Conservation (phyloP, 2,113 vertebrate genomes). For the Channa argus region DNA sequence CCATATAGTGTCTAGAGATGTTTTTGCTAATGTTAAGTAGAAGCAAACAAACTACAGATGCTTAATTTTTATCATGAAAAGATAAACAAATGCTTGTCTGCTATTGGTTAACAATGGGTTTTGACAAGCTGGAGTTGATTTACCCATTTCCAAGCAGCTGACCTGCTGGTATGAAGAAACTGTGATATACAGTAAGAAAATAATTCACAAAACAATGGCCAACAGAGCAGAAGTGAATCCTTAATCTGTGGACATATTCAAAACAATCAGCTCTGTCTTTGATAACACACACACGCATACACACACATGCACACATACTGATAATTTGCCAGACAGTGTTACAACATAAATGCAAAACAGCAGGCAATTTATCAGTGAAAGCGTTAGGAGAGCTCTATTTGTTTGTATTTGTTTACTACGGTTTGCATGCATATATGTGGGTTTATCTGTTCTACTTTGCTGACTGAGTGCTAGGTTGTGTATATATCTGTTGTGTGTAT, state of each 20-base stretch:
- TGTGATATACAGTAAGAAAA: neutral
- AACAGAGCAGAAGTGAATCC: neutral
- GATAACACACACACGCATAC: conserved; percentile 13
- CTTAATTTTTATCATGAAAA: neutral
- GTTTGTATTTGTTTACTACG: conserved; percentile 28
- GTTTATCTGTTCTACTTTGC: conserved; percentile 24
- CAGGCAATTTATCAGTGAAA: conserved; percentile 14
- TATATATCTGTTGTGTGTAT: conserved; percentile 11
- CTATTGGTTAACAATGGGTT: neutral
- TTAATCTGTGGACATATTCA: neutral
- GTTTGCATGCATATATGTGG: conserved; percentile 27
- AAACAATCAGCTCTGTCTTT: conserved; percentile 21
- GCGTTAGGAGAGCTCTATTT: conserved; percentile 7
- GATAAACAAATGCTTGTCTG: neutral
- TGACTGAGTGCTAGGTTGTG: conserved; percentile 10
- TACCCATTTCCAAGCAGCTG: neutral
- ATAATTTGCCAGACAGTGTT: conserved; percentile 32
- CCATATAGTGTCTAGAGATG: too few species aligned
- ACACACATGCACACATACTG: conserved; percentile 4
- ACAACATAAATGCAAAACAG: conserved; percentile 20
- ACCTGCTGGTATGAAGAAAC: neutral
- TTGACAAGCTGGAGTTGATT: neutral
- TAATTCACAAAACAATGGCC: neutral
- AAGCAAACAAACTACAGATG: neutral
- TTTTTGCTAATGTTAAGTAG: too few species aligned